Evolutionary conservation across 2,888 invertebrate genomes (phyloP).

Genomic region (Minunthozetes semirufus): DNA sequence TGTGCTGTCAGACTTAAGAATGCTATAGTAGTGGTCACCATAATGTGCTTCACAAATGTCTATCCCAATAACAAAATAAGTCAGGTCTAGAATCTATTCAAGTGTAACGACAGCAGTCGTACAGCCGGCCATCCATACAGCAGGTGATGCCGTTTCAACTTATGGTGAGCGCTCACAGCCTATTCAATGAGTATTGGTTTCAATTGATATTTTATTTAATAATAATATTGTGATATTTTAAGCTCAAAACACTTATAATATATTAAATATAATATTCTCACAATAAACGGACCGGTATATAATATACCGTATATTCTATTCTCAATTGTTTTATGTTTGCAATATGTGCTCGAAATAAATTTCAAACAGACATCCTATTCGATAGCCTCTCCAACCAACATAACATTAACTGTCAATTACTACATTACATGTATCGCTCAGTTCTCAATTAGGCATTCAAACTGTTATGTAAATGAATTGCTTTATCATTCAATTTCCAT

Average conservation of each 20-base stretch:
- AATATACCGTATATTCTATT: not conserved
- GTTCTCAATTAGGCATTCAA: too few relatives aligned
- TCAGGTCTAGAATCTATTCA: not conserved
- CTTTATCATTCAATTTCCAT: too few relatives aligned
- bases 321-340: conserved; percentile 3
- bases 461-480: too few relatives aligned
- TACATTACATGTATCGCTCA: too few relatives aligned
- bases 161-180: not conserved
- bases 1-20: not conserved
- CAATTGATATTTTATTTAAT: conserved; percentile 15
- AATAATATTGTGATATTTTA: conserved; percentile 24
- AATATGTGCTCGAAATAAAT: conserved; percentile 3
- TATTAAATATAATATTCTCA: not conserved
- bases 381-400: too few relatives aligned
- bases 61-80: not conserved
- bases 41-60: conserved; percentile 15
- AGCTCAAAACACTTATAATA: not conserved
- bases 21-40: not conserved
- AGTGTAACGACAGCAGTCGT: not conserved
- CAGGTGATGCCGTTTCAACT: conserved; percentile 18
- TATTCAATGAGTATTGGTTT: conserved; percentile 8
- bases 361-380: not conserved
- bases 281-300: too few relatives aligned
- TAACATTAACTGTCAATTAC: too few relatives aligned
- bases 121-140: not conserved